Evolutionary conservation across 2,797 vertebrate genomes (phyloP).

Genomic region (Micropoecilia bifurca): DNA sequence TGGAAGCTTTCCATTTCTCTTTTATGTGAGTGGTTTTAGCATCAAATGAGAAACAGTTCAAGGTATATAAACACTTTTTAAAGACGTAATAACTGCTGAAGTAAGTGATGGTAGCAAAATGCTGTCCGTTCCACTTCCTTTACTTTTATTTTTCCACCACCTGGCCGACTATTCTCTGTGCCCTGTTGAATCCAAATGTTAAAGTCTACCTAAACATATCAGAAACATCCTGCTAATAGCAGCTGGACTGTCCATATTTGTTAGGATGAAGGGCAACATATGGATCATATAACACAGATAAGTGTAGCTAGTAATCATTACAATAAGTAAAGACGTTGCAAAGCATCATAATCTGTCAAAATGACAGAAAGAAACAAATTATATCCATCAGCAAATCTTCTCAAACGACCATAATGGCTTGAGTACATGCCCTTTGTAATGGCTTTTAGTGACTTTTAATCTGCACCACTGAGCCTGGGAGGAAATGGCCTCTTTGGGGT

Average conservation of each 20-base stretch:
- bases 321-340: slow-evolving; percentile 46
- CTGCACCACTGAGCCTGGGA: slow-evolving; percentile 50
- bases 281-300: slow-evolving; percentile 43
- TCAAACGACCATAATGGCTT: slow-evolving; percentile 47
- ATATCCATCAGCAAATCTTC: slow-evolving; percentile 30
- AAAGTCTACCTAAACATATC: slow-evolving; percentile 31
- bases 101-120: slow-evolving; percentile 25
- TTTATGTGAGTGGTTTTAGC: background rate
- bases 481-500: slow-evolving; percentile 44
- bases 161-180: slow-evolving; percentile 37
- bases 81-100: slow-evolving; percentile 34
- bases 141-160: slow-evolving; percentile 19
- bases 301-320: slow-evolving; percentile 33
- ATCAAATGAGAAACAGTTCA: background rate
- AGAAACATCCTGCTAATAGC: slow-evolving; percentile 14
- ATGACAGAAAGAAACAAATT: slow-evolving; percentile 36
- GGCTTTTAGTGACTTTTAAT: slow-evolving; percentile 46
- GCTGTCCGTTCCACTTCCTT: slow-evolving; percentile 18
- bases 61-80: too few species aligned
- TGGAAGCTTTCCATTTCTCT: background rate
- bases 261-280: slow-evolving; percentile 3
- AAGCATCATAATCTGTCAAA: slow-evolving; percentile 42
- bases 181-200: slow-evolving; percentile 26
- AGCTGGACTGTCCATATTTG: slow-evolving; percentile 31
- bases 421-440: slow-evolving; percentile 39